Evolutionary conservation across 2,113 vertebrate genomes (phyloP), one percentile per base, ranked within the genome.

Genomic region (Rhizomys pruinosus): DNA sequence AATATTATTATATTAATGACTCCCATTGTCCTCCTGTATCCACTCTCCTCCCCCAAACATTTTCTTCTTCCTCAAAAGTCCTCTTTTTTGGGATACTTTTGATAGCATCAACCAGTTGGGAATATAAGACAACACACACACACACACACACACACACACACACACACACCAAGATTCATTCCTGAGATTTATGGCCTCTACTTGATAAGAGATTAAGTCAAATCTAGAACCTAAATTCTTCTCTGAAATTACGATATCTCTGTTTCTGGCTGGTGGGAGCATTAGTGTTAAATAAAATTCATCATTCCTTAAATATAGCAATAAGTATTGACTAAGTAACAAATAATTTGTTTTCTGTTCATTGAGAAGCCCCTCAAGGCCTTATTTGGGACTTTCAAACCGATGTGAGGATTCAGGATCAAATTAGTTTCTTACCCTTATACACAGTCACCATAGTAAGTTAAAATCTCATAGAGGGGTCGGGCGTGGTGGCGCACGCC

Each of bases 331-430:
- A 90, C n/a, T 25, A 69, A 93, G 55, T 69, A n/a, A 17, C 17
- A 89, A 89, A 32, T 73, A 59, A 13, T 82, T 79, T 23, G 85
- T 96, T 91, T 96, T 82, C 22, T 87, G 0, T 84, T 76, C n/a
- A 15, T 80, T 92, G 20, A 80, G 29, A 68, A 23, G 78, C n/a
- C 29, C 9, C 17, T 89, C 27, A 55, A 68, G 16, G 34, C 13
- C 44, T 29, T 47, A 25, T 69, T 16, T 12, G 1, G 7, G 92
- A 22, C 55, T 89, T 87, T 76, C 84, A 74, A 91, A 84, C 15
- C 16, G n/a, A 27, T 79, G 22, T 95, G 23, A n/a, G 22, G 27
- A 80, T 81, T 93, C 85, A 63, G 72, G n/a, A 85, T 59, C 64
- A 61, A 96, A 89, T 89, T 52, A 20, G 16, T 64, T 92, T 64